These are phyloP conservation scores for Eupeodes luniger DNA, from an alignment of 2,888 invertebrate genomes.

Conservation along the genomic window DNA sequence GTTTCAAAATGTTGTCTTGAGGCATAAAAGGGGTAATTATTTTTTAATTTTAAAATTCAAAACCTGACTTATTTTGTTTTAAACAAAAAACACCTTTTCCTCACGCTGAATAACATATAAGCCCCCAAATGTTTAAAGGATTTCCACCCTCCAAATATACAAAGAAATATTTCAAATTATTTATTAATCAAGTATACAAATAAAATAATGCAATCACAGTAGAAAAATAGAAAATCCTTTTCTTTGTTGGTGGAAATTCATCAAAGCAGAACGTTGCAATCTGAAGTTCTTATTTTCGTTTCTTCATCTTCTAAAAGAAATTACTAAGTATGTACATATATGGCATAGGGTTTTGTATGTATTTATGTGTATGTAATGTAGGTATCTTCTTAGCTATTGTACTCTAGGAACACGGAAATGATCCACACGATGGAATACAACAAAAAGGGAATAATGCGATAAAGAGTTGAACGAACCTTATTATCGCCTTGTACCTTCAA, in stretches of 20 bases:
- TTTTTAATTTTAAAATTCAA: no score
- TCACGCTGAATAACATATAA: no score
- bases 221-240: slow-evolving; percentile 15
- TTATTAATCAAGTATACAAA: no score
- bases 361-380: no score
- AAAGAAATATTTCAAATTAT: no score
- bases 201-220: background rate
- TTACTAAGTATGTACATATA: slow-evolving; percentile 37
- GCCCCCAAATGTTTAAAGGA: no score
- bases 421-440: slow-evolving; percentile 55
- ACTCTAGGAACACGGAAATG: slow-evolving; percentile 64
- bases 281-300: slow-evolving; percentile 8
- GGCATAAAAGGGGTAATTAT: no score
- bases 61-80: no score
- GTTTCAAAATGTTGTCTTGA: no score
- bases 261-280: slow-evolving; percentile 12
- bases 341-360: background rate
- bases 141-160: no score
- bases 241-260: background rate
- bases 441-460: slow-evolving; percentile 32
- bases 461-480: slow-evolving; percentile 66
- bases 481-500: background rate
- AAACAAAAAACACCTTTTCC: no score
- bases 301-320: slow-evolving; percentile 38
- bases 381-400: slow-evolving; percentile 14